Evolutionary conservation across 2,797 vertebrate genomes (phyloP).

Genomic region (Sebastes ruberrimus): DNA sequence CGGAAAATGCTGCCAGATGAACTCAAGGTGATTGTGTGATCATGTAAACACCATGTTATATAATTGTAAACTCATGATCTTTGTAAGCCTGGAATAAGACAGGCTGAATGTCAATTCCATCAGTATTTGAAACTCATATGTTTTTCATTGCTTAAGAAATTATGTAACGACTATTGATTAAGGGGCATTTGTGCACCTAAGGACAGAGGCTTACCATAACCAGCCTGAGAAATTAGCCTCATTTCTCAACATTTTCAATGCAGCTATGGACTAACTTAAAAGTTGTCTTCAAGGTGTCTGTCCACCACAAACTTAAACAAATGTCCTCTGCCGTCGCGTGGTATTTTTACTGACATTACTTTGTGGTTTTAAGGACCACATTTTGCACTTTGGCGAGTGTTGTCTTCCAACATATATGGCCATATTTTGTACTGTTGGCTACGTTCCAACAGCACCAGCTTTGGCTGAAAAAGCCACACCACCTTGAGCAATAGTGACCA

Average conservation of each 20-base stretch:
- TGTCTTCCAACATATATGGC: background rate
- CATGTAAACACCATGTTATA: fast-evolving
- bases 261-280: background rate
- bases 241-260: background rate
- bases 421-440: background rate
- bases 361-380: background rate
- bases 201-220: background rate
- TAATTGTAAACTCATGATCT: background rate
- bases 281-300: background rate
- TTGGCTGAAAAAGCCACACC: constrained; percentile 3
- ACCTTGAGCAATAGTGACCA: background rate
- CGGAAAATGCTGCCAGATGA: constrained; percentile 95
- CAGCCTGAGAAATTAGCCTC: background rate
- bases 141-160: background rate
- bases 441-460: background rate
- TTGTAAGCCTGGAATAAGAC: background rate
- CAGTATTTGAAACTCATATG: background rate
- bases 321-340: background rate
- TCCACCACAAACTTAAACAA: background rate
- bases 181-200: background rate
- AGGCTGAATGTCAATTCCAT: background rate
- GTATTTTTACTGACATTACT: background rate
- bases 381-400: background rate
- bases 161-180: fast-evolving
- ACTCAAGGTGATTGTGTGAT: constrained; percentile 85